Conservation (phyloP, 2,888 invertebrate genomes). For the Caenorhabditis wallacei region DNA sequence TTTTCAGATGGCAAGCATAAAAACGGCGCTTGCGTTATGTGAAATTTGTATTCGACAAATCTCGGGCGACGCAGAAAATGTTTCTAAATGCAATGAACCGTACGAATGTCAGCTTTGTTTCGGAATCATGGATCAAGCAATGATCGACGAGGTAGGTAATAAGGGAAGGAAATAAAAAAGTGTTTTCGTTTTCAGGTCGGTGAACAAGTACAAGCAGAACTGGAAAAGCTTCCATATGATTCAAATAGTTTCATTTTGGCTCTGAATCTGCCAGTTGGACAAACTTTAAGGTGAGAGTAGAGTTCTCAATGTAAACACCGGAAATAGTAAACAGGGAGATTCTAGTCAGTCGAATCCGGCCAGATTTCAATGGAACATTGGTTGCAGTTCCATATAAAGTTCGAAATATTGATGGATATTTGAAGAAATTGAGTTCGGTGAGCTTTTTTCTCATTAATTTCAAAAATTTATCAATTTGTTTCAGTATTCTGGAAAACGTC, state of each 20-base stretch:
- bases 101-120: slow-evolving; percentile 73
- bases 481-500: slow-evolving; percentile 78
- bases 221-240: slow-evolving; percentile 77
- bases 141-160: slow-evolving; percentile 68
- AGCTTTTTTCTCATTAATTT: slow-evolving; percentile 6
- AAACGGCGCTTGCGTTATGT: slow-evolving; percentile 49
- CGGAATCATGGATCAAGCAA: slow-evolving; percentile 71
- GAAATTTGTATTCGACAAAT: slow-evolving; percentile 69
- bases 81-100: slow-evolving; percentile 43
- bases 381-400: slow-evolving; percentile 73
- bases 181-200: slow-evolving; percentile 62
- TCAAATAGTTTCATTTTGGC: slow-evolving; percentile 79
- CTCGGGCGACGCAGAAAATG: slow-evolving; percentile 62
- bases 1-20: slow-evolving; percentile 29
- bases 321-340: slow-evolving; percentile 51
- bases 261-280: slow-evolving; percentile 78
- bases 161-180: background rate
- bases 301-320: slow-evolving; percentile 26
- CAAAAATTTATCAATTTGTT: background rate
- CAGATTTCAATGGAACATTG: slow-evolving; percentile 76
- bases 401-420: slow-evolving; percentile 74
- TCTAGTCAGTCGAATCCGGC: slow-evolving; percentile 51
- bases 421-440: slow-evolving; percentile 57
- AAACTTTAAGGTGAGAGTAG: slow-evolving; percentile 73
- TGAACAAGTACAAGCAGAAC: slow-evolving; percentile 65